Evolutionary conservation across 1,140 invertebrate genomes (phyloP).

Genomic region (silkworm (Bombyx mori)): ASM3026992v2 NC_085119.1:14005501-14006000

Average conservation of each 20-base stretch:
- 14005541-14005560: conserved; percentile 27
- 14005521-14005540: conserved; percentile 33
- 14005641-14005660: conserved; percentile 60
- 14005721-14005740: conserved; percentile 36
- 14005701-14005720: conserved; percentile 32
- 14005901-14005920: conserved; percentile 33
- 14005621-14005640: conserved; percentile 28
- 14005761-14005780: conserved; percentile 37
- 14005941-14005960: conserved; percentile 27
- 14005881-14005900: conserved; percentile 27
- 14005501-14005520: conserved; percentile 26
- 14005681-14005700: conserved; percentile 56
- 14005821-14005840: conserved; percentile 54
- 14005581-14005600: conserved; percentile 40
- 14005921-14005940: conserved; percentile 35
- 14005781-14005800: conserved; percentile 56
- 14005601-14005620: conserved; percentile 27
- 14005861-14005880: conserved; percentile 49
- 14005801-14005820: conserved; percentile 44
- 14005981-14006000: conserved; percentile 31
- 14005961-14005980: conserved; percentile 27
- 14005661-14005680: conserved; percentile 62
- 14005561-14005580: conserved; percentile 49
- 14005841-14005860: conserved; percentile 55
- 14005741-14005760: conserved; percentile 36